These are phyloP conservation scores for Sander lucioperca DNA, from an alignment of 2,113 vertebrate genomes.

Conservation along the genomic window DNA sequence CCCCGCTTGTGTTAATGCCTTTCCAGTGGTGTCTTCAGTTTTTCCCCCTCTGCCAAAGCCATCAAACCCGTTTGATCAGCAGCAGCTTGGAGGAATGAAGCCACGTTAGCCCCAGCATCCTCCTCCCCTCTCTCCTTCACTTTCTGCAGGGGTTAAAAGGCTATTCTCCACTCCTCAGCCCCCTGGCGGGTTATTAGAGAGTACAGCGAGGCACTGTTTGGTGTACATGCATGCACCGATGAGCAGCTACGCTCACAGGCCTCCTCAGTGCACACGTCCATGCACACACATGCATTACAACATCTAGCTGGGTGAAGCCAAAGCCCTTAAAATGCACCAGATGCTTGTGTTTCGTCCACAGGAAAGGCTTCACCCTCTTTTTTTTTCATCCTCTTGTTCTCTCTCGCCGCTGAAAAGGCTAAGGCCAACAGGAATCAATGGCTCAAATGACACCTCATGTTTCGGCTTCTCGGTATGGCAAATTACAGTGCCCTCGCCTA, in stretches of 20 bases:
- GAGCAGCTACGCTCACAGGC: slow-evolving; percentile 51
- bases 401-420: slow-evolving; percentile 25
- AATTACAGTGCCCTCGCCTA: slow-evolving; percentile 50
- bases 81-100: slow-evolving; percentile 54
- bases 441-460: slow-evolving; percentile 56
- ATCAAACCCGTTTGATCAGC: slow-evolving; percentile 63
- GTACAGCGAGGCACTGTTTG: slow-evolving; percentile 16
- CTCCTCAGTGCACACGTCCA: slow-evolving; percentile 40
- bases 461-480: slow-evolving; percentile 48
- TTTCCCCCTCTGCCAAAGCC: slow-evolving; percentile 49
- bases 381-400: slow-evolving; percentile 1
- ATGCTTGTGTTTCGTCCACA: slow-evolving; percentile 66
- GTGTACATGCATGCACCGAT: slow-evolving; percentile 42
- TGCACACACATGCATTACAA: slow-evolving; percentile 53
- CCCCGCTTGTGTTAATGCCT: slow-evolving; percentile 62
- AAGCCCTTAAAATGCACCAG: slow-evolving; percentile 66
- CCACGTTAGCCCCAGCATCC: slow-evolving; percentile 24
- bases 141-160: slow-evolving; percentile 36
- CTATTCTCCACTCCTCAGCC: slow-evolving; percentile 38
- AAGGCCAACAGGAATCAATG: slow-evolving; percentile 56
- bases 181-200: slow-evolving; percentile 49
- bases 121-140: slow-evolving; percentile 3
- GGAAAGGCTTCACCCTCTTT: slow-evolving; percentile 19
- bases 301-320: slow-evolving; percentile 59
- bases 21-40: slow-evolving; percentile 55